phyloP scores from a whole-genome alignment of 2,888 invertebrate genomes.

The Agrochola litura region DNA sequence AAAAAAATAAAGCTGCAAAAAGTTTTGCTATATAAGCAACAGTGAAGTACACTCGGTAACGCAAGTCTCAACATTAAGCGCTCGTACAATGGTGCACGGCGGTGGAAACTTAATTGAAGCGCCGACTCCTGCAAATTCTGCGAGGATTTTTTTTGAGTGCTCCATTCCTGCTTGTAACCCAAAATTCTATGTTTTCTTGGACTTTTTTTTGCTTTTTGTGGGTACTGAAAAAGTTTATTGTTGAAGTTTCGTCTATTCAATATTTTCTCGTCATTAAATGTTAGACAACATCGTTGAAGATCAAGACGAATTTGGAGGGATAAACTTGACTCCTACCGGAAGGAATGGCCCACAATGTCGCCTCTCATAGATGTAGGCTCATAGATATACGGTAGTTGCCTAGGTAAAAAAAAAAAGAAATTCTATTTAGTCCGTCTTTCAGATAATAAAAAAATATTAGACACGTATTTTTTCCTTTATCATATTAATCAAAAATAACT shows the following conservation, averaged over 20 bases:
- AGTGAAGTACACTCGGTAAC: slow-evolving; percentile 65
- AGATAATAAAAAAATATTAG: too few relatives aligned
- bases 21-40: slow-evolving; percentile 60
- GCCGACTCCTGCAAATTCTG: slow-evolving; percentile 54
- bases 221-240: not conserved
- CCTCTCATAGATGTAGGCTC: too few relatives aligned
- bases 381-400: too few relatives aligned
- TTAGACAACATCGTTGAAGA: not conserved
- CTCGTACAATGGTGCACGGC: slow-evolving; percentile 67
- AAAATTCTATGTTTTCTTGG: slow-evolving; percentile 26
- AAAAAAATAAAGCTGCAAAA: slow-evolving; percentile 48
- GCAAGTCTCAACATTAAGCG: slow-evolving; percentile 67
- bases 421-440: too few relatives aligned
- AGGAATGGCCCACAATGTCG: not conserved
- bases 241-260: too few relatives aligned
- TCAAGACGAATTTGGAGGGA: not conserved
- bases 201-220: slow-evolving; percentile 12
- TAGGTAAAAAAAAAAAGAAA: too few relatives aligned
- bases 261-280: not conserved
- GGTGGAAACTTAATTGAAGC: slow-evolving; percentile 68
- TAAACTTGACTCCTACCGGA: not conserved
- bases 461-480: too few relatives aligned
- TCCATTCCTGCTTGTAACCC: slow-evolving; percentile 29
- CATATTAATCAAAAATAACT: too few relatives aligned
- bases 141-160: slow-evolving; percentile 60